These are phyloP conservation scores for Gryllus bimaculatus DNA, from an alignment of 1,140 invertebrate genomes.

Conservation along the genomic window DNA sequence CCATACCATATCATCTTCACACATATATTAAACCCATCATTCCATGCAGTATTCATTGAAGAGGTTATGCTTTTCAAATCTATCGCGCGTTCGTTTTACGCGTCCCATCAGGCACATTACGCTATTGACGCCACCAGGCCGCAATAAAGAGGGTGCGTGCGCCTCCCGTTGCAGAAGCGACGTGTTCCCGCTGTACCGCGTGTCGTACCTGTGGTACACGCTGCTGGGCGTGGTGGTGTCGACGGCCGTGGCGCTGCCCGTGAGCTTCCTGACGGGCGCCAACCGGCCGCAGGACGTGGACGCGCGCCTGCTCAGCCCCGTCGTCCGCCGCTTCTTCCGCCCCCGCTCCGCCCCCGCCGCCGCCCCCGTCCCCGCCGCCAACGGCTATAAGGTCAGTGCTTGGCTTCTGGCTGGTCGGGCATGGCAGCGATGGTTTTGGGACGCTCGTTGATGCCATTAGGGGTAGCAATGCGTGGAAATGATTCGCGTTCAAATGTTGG, in stretches of 20 bases:
- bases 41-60: too few relatives aligned
- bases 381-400: not conserved
- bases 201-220: slow-evolving; percentile 63
- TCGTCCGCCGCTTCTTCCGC: slow-evolving; percentile 21
- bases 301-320: slow-evolving; percentile 25
- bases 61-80: too few relatives aligned
- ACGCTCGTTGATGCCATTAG: too few relatives aligned
- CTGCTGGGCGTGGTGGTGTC: slow-evolving; percentile 49
- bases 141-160: not conserved
- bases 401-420: too few relatives aligned
- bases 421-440: too few relatives aligned
- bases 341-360: slow-evolving; percentile 6
- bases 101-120: too few relatives aligned
- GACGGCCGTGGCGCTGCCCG: slow-evolving; percentile 39
- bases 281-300: slow-evolving; percentile 21
- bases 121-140: not conserved
- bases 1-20: too few relatives aligned
- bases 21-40: too few relatives aligned
- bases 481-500: too few relatives aligned
- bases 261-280: slow-evolving; percentile 20
- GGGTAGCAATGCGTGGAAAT: too few relatives aligned
- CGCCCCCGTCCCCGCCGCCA: not conserved
- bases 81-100: too few relatives aligned
- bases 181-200: slow-evolving; percentile 47
- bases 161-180: slow-evolving; percentile 36